Conservation (phyloP, 2,113 vertebrate species). For the Illadopsis cleaveri region DNA sequence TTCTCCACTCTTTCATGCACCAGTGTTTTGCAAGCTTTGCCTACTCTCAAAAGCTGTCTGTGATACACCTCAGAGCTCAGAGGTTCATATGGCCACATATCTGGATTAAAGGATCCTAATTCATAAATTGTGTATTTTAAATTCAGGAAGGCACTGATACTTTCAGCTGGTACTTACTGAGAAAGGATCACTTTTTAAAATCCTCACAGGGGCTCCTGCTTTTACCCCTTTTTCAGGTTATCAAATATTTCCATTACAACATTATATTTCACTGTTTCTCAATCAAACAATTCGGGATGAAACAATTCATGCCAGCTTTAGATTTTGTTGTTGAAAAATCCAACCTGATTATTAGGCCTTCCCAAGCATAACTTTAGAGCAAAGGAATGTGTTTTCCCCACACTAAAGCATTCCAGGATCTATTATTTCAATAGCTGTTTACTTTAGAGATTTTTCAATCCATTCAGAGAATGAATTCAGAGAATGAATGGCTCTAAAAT, state of each 20-base stretch:
- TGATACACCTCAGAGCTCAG: background rate
- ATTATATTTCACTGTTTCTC: background rate
- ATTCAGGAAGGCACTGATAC: background rate
- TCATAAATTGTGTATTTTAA: background rate
- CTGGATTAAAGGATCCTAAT: background rate
- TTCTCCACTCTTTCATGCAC: background rate
- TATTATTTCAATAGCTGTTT: constrained; percentile 46
- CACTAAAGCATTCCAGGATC: constrained; percentile 38
- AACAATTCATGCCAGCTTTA: background rate
- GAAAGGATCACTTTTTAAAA: background rate
- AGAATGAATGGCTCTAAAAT: background rate
- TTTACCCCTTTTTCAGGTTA: background rate
- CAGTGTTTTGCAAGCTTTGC: background rate
- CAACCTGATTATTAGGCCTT: constrained; percentile 7
- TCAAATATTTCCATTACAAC: background rate
- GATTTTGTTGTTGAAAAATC: background rate
- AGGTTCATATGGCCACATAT: background rate
- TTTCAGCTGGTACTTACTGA: background rate
- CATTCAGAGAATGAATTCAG: background rate
- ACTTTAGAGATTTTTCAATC: constrained; percentile 41
- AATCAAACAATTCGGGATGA: background rate
- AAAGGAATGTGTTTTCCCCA: constrained; percentile 44
- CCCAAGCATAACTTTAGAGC: background rate
- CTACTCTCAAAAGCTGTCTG: background rate
- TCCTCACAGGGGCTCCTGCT: background rate